Percentiles rank a stretch among this genome's conserved stretches.
Evolutionary conservation across 2,797 vertebrate genomes (phyloP).

Genomic region (Amphiprion clarkii): DNA sequence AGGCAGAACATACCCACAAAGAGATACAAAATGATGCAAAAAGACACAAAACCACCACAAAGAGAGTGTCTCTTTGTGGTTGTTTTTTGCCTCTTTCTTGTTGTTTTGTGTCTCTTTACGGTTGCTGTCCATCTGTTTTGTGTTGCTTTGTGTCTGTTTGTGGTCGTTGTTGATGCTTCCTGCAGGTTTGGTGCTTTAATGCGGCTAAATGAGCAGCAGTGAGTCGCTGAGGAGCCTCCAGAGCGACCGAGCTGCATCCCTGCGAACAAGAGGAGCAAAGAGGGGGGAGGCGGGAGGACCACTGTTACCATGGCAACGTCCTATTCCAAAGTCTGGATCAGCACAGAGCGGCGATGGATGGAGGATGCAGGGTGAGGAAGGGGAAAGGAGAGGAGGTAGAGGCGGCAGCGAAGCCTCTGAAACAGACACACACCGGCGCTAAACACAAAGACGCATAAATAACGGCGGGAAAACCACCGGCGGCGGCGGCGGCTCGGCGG

Average conservation of each 20-base stretch:
- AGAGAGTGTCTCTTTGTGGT: too few species aligned
- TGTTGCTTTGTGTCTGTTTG: too few species aligned
- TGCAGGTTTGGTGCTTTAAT: neutral
- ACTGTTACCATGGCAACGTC: conserved; percentile 88
- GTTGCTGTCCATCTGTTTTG: too few species aligned
- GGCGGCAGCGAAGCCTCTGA: conserved; percentile 44
- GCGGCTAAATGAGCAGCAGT: conserved; percentile 6
- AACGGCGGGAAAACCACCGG: too few species aligned
- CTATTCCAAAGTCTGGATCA: conserved; percentile 86
- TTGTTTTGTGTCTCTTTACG: too few species aligned
- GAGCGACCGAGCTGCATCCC: conserved; percentile 72
- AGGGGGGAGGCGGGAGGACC: conserved; percentile 75
- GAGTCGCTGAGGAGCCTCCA: conserved; percentile 35
- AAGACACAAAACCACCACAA: too few species aligned
- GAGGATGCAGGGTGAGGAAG: conserved; percentile 26
- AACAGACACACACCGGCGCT: conserved; percentile 38
- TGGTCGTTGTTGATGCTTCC: neutral
- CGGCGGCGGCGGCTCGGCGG: too few species aligned
- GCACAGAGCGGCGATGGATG: conserved; percentile 68
- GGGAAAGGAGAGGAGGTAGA: conserved; percentile 64
- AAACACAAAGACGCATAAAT: conserved; percentile 35
- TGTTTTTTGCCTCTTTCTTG: too few species aligned
- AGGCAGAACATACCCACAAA: too few species aligned
- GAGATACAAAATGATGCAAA: too few species aligned
- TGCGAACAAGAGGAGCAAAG: conserved; percentile 77